A percentile compares a stretch with the other conserved stretches of the same genome.
Evolutionary conservation across 2,113 vertebrate species (phyloP).

Genomic region (Ardeotis arabs): DNA sequence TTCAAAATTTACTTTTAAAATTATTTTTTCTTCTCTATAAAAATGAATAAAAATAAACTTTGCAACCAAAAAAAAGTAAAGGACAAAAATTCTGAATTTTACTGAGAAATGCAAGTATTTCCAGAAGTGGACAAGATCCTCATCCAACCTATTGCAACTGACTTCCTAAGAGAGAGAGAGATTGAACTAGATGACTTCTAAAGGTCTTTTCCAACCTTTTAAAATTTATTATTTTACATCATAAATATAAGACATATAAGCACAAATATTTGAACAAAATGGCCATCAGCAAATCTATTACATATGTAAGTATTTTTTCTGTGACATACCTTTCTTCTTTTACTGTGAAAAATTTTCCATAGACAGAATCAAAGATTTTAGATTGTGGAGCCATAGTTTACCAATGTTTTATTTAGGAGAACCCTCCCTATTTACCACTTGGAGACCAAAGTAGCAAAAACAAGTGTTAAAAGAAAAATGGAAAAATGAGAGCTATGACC

Average conservation of each 20-base stretch:
- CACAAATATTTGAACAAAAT: background rate
- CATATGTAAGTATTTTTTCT: background rate
- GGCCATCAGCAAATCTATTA: background rate
- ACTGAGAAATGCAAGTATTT: background rate
- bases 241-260: background rate
- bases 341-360: background rate
- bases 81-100: background rate
- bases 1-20: background rate
- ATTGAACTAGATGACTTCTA: background rate
- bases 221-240: background rate
- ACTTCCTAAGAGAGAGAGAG: background rate
- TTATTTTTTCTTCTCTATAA: background rate
- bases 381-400: background rate
- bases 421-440: background rate
- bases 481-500: background rate
- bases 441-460: background rate
- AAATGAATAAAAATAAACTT: background rate
- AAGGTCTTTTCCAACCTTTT: background rate
- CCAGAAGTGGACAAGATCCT: background rate
- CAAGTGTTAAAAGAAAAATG: background rate
- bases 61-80: background rate
- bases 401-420: background rate
- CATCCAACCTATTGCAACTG: background rate
- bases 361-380: background rate
- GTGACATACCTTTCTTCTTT: background rate